Base-by-base conservation (phyloP, 1,140 invertebrate species). In the Solenopsis invicta region DNA sequence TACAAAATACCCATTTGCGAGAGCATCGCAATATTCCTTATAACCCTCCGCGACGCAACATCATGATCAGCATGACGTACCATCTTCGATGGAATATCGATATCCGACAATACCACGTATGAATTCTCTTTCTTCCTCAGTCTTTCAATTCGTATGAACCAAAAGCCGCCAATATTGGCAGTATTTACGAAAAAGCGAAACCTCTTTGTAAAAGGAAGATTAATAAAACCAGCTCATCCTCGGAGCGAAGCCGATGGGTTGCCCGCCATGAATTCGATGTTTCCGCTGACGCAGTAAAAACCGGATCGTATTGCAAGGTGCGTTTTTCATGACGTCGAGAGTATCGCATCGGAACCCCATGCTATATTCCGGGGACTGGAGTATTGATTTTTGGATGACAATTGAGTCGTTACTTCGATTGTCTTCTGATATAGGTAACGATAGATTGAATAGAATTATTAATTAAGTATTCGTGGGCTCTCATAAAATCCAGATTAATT, bases 151-250 rank as follows among this genome's bases (percentile, higher is more conserved):
- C 75, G 41, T 41, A 82, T 71, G 56, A 45, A 59, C 84, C 77
- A 71, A 76, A 74, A 85, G 77, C 78, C 85, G 75, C 78, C 74
- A 85, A 89, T 92, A 91, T 93, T 90, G 90, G 88, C 74, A 86
- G 87, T 93, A 93, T 94, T 93, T 92, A 88, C 89, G 89, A 93
- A 90, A 92, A 90, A 92, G 67, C 81, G 85, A 92, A 90, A 89
- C 77, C 91, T 90, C 91, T 93, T 93, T 92, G 92, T 90, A 85
- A 91, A 90, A 91, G 90, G 67, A 87, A 91, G 93, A 94, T 95
- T 95, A 95, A 95, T 95, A 95, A 95, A 94, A 93, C 78, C 94
- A 93, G 94, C 94, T 95, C 89, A 95, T 94, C 95, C 92, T 87
- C 88, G 66, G 75, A 82, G 91, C 88, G 93, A 94, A 92, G 92